phyloP scores from a whole-genome alignment of 1,140 invertebrate species.

The Papilio polyxenes region DNA sequence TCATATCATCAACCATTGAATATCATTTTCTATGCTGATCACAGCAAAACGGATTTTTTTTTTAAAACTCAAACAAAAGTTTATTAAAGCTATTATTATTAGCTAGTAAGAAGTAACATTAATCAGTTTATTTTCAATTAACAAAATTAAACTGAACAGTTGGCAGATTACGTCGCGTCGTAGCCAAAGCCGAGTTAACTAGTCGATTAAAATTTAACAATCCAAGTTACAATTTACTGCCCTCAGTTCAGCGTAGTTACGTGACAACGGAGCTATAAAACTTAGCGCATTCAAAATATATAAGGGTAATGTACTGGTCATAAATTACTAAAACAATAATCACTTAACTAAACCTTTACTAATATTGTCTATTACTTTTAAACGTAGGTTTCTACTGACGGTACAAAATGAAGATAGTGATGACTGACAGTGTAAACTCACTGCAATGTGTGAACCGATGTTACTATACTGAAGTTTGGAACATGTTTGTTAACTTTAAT shows the following conservation, averaged over 20 bases:
- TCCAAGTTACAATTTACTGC: constrained; percentile 53
- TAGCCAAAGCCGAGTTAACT: constrained; percentile 45
- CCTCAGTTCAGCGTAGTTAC: constrained; percentile 42
- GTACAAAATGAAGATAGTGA: too few relatives aligned
- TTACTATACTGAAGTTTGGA: too few relatives aligned
- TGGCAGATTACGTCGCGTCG: constrained; percentile 35
- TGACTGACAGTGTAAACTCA: too few relatives aligned
- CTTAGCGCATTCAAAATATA: background rate
- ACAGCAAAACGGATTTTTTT: too few relatives aligned
- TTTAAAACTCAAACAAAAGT: too few relatives aligned
- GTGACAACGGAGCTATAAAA: background rate
- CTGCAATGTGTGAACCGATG: too few relatives aligned
- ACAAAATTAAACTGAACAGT: background rate
- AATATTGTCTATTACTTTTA: too few relatives aligned
- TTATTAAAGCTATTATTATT: constrained; percentile 19
- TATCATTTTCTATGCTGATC: too few relatives aligned
- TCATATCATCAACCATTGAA: too few relatives aligned
- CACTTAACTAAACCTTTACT: background rate
- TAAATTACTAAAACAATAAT: background rate
- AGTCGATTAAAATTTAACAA: constrained; percentile 60
- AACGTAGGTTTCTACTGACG: too few relatives aligned
- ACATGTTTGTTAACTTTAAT: too few relatives aligned
- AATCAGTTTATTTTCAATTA: background rate
- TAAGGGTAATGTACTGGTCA: background rate
- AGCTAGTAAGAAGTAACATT: constrained; percentile 32